Base-by-base conservation (phyloP, 2,888 invertebrate genomes). In the Agrilus mali region DNA sequence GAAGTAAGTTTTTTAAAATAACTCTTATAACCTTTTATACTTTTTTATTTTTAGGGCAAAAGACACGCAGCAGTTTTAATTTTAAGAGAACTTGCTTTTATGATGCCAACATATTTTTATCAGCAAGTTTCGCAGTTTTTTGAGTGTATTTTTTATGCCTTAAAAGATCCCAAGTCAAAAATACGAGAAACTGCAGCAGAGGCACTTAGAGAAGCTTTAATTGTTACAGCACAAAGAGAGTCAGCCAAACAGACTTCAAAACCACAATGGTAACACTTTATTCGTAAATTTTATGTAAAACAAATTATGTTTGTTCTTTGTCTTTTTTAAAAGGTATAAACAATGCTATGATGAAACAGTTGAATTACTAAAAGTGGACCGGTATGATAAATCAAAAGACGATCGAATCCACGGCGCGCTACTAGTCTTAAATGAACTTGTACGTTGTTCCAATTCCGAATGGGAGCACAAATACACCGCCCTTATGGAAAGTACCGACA, bases 41-140 rank as follows among this genome's bases (percentile, higher is more conserved):
- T 40, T 15, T 41, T 45, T 31, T 57, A 63, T 27, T 45, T 38
- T 16, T 49, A 73, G 72, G 86, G 88, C 3, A 84, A 90, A 61
- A 75, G 93, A 39, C 89, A 90, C 65, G 92, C 93, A 10, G 94
- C 94, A 10, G 93, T 95, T 2, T 71, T 97, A 38, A 82, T 97
- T 13, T 68, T 96, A 10, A 82, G 90, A 56, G 97, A 98, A 69
- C 69, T 98, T 38, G 97, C 97, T 3, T 81, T 90, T 31, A 89
- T 89, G 8, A 90, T 95, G 73, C 96, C 96, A 0, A 96, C 96
- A 7, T 94, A 95, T 64, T 98, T 98, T 66, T 97, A 89, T 61
- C 92, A 92, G 63, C 90, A 90, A 70, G 88, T 92, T 1, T 86
- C 88, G 13, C 84, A 85, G 14, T 93, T 93, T 65, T 95, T 96